A percentile compares a stretch with the other conserved stretches of the same genome.
These are phyloP conservation scores for Agriopis leucophaearia DNA, from an alignment of 2,888 invertebrate species.

Conservation along the genomic window DNA sequence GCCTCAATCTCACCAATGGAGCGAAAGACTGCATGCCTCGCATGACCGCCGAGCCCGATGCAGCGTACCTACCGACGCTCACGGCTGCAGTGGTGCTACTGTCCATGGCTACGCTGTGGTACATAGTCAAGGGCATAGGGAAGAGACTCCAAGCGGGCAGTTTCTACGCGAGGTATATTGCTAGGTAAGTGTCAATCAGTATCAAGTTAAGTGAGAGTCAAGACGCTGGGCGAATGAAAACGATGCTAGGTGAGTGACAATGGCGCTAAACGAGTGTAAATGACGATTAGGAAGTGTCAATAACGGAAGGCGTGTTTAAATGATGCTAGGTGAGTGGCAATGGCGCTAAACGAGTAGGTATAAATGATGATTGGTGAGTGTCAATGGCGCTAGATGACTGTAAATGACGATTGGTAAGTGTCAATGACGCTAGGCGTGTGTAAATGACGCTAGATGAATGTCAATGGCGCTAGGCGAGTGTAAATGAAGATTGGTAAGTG, in stretches of 20 bases:
- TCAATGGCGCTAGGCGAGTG: neutral
- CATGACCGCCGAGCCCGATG: constrained; percentile 82
- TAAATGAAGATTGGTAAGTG: neutral
- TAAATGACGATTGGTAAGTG: neutral
- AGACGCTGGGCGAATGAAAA: neutral
- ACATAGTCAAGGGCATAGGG: constrained; percentile 77
- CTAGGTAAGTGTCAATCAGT: constrained; percentile 62
- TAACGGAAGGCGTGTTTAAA: too few species aligned
- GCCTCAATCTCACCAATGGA: constrained; percentile 63
- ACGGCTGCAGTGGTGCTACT: constrained; percentile 76
- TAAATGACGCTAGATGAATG: neutral
- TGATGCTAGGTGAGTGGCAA: too few species aligned
- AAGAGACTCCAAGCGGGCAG: constrained; percentile 75
- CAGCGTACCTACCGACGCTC: constrained; percentile 76
- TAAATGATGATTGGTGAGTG: neutral
- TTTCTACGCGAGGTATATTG: constrained; percentile 76
- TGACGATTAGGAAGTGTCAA: too few species aligned
- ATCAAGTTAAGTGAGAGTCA: neutral
- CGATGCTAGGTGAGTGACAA: too few species aligned
- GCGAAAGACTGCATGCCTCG: constrained; percentile 63
- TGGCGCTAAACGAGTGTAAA: too few species aligned
- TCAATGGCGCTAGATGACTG: neutral
- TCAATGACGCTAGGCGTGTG: neutral
- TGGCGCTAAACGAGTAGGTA: too few species aligned
- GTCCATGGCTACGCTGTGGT: constrained; percentile 83